phyloP scores from a whole-genome alignment of 1,140 invertebrate genomes.

The Amyelois transitella region DNA sequence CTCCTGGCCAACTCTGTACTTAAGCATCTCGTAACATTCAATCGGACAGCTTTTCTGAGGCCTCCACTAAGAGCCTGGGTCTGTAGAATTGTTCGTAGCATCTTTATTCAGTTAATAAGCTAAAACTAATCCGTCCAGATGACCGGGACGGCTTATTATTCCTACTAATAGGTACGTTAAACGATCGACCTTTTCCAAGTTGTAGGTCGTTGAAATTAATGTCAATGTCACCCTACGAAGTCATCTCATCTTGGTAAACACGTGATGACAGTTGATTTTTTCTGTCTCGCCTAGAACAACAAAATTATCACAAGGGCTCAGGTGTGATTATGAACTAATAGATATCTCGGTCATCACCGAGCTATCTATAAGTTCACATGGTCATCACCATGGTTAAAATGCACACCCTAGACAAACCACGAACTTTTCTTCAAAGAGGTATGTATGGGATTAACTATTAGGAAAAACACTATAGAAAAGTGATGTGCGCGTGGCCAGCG shows the following conservation, averaged over 20 bases:
- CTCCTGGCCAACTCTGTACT: conserved; percentile 77
- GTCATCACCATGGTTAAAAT: too few species aligned
- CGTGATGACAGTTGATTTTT: background rate
- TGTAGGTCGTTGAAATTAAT: conserved; percentile 66
- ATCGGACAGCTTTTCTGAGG: conserved; percentile 74
- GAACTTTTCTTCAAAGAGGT: too few species aligned
- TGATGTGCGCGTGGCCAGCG: too few species aligned
- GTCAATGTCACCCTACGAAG: background rate
- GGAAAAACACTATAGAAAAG: too few species aligned
- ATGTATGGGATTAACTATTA: too few species aligned
- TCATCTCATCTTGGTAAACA: background rate
- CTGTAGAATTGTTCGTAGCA: conserved; percentile 80
- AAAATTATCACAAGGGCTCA: too few species aligned
- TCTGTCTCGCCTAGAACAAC: too few species aligned
- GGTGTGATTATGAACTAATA: too few species aligned
- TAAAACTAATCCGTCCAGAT: conserved; percentile 54
- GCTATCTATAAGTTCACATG: too few species aligned
- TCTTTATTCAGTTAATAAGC: conserved; percentile 57
- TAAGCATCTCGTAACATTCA: conserved; percentile 76
- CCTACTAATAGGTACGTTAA: conserved; percentile 8
- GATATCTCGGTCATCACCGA: too few species aligned
- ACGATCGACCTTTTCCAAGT: conserved; percentile 66
- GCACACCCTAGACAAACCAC: too few species aligned
- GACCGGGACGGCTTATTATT: conserved; percentile 51
- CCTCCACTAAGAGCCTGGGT: conserved; percentile 77